Evolutionary conservation across 2,888 invertebrate species (phyloP).

Genomic region (Holacanthella duospinosa): DNA sequence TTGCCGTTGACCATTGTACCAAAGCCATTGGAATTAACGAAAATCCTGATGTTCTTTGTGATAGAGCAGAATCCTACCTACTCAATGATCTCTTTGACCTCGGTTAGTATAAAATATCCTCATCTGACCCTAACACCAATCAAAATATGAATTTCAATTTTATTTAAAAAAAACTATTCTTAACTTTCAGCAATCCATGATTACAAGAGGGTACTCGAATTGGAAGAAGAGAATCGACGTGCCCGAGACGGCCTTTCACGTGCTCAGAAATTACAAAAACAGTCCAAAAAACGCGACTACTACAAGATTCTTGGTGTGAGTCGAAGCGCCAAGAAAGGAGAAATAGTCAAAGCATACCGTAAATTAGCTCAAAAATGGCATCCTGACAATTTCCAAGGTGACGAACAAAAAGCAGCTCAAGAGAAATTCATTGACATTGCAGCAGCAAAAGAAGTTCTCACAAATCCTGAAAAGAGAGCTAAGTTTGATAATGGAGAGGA

Average conservation of each 20-base stretch:
- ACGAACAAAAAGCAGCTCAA: conserved; percentile 87
- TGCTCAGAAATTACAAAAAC: conserved; percentile 84
- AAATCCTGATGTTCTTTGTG: conserved; percentile 70
- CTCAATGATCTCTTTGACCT: conserved; percentile 84
- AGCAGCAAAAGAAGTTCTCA: conserved; percentile 89
- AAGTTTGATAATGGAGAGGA: conserved; percentile 92
- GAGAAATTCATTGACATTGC: conserved; percentile 98
- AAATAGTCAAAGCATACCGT: conserved; percentile 89
- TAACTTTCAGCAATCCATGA: conserved; percentile 66
- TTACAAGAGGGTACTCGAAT: conserved; percentile 71
- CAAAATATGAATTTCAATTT: neutral
- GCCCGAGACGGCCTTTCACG: conserved; percentile 80
- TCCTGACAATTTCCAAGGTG: conserved; percentile 81
- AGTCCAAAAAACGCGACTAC: conserved; percentile 86
- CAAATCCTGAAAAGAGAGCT: conserved; percentile 69
- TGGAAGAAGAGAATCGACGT: conserved; percentile 64
- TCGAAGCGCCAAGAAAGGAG: conserved; percentile 78
- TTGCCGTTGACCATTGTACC: conserved; percentile 64
- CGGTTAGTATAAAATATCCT: too few species aligned
- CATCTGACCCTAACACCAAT: conserved; percentile 28
- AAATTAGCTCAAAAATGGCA: conserved; percentile 98
- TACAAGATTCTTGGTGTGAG: conserved; percentile 93
- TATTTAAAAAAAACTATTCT: neutral
- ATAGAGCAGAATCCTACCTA: conserved; percentile 83
- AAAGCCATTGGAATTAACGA: conserved; percentile 64